Percentiles rank a stretch among this genome's conserved stretches.
These are phyloP conservation scores for Heliconius hortense DNA, from an alignment of 2,888 invertebrate species.

Conservation along the genomic window DNA sequence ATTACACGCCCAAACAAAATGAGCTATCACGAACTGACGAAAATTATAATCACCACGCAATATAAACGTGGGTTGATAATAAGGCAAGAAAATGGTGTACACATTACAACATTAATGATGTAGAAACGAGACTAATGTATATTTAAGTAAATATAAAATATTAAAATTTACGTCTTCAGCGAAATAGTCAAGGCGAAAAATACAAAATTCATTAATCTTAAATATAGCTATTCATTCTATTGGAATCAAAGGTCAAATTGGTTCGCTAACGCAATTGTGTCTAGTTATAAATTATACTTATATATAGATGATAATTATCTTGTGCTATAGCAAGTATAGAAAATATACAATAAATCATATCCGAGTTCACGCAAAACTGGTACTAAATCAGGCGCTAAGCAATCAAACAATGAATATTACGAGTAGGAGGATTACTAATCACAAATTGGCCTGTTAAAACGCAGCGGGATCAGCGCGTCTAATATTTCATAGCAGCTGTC, in stretches of 20 bases:
- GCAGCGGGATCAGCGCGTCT: slow-evolving; percentile 53
- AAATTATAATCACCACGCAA: slow-evolving; percentile 74
- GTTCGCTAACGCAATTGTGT: slow-evolving; percentile 31
- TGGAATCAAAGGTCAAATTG: slow-evolving; percentile 56
- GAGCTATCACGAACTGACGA: slow-evolving; percentile 63
- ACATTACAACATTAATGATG: slow-evolving; percentile 35
- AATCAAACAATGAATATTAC: slow-evolving; percentile 67
- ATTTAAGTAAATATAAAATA: slow-evolving; percentile 13
- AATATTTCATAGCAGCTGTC: slow-evolving; percentile 67
- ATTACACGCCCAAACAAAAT: slow-evolving; percentile 66
- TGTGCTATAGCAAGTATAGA: slow-evolving; percentile 51
- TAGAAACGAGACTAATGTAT: slow-evolving; percentile 27
- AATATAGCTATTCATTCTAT: slow-evolving; percentile 30
- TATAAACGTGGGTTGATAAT: slow-evolving; percentile 68
- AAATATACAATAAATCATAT: slow-evolving; percentile 65
- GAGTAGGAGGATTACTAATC: slow-evolving; percentile 60
- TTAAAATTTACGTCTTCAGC: slow-evolving; percentile 4
- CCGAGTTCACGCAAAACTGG: slow-evolving; percentile 63
- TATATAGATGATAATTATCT: slow-evolving; percentile 38
- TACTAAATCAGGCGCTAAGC: slow-evolving; percentile 70
- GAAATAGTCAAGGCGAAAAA: slow-evolving; percentile 19
- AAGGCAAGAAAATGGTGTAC: slow-evolving; percentile 58
- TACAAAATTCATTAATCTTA: slow-evolving; percentile 31
- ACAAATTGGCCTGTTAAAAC: slow-evolving; percentile 57
- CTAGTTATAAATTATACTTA: slow-evolving; percentile 67